Evolutionary conservation across 2,113 vertebrate genomes (phyloP).

Genomic region (Pygoscelis antarcticus): DNA sequence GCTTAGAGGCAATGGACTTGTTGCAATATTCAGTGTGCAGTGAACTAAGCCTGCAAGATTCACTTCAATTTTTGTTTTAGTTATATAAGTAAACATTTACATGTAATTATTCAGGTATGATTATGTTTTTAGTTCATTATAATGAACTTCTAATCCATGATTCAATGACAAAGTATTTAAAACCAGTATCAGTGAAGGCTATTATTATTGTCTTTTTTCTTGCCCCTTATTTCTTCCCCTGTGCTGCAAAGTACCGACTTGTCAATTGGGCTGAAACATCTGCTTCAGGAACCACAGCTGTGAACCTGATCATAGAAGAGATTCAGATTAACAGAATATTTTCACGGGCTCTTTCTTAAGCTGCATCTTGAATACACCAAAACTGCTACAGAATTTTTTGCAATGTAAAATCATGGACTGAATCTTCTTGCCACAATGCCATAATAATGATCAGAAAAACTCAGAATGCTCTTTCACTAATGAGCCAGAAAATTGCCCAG

Average conservation of each 20-base stretch:
- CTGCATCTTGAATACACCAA: background rate
- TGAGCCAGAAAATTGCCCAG: background rate
- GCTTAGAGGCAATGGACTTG: background rate
- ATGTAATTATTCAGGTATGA: background rate
- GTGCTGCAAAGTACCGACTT: background rate
- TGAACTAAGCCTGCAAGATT: background rate
- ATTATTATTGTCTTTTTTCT: background rate
- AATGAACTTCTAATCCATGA: background rate
- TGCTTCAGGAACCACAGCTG: background rate
- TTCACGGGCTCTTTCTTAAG: background rate
- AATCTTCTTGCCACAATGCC: background rate
- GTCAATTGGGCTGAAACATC: background rate
- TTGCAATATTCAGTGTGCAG: background rate
- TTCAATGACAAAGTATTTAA: background rate
- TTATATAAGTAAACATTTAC: background rate
- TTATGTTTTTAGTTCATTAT: background rate
- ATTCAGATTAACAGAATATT: background rate
- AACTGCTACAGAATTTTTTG: background rate
- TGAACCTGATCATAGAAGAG: background rate
- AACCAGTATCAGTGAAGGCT: background rate
- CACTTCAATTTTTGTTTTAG: background rate
- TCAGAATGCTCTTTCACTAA: background rate
- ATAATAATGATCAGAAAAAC: background rate
- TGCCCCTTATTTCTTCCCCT: background rate
- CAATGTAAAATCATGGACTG: background rate